A percentile compares a stretch with the other conserved stretches of the same genome.
These are phyloP conservation scores for Athrips mouffetella DNA, from an alignment of 2,888 invertebrate species.

Conservation along the genomic window DNA sequence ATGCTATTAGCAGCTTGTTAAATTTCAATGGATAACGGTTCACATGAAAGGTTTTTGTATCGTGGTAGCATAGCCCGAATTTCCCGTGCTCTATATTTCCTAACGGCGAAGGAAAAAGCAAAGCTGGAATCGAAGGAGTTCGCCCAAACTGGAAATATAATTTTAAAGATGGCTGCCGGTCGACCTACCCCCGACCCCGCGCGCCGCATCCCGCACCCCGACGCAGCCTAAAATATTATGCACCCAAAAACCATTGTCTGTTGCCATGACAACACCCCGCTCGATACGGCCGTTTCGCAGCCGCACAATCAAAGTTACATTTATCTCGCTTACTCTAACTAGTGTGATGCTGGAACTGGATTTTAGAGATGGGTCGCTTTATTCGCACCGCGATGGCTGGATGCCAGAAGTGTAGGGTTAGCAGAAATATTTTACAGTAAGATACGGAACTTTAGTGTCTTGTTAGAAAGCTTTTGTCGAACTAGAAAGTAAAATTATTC, in stretches of 20 bases:
- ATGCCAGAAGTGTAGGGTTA: constrained; percentile 68
- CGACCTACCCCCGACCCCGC: constrained; percentile 50
- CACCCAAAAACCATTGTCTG: constrained; percentile 79
- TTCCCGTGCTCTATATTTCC: constrained; percentile 42
- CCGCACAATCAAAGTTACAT: constrained; percentile 58
- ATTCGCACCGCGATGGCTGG: constrained; percentile 63
- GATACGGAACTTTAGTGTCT: constrained; percentile 45
- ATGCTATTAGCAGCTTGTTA: constrained; percentile 3
- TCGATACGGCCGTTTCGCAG: constrained; percentile 64
- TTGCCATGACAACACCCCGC: constrained; percentile 74
- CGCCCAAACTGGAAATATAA: constrained; percentile 74
- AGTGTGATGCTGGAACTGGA: constrained; percentile 60
- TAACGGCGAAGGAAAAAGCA: constrained; percentile 49
- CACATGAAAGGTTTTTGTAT: not conserved
- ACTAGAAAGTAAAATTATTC: constrained; percentile 38
- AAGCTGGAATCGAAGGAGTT: constrained; percentile 61
- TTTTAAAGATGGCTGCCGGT: constrained; percentile 76
- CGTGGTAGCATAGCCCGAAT: constrained; percentile 24
- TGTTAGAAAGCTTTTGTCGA: constrained; percentile 61
- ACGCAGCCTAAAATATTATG: constrained; percentile 78
- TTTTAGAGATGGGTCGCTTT: constrained; percentile 51
- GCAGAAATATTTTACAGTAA: constrained; percentile 44
- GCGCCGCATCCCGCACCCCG: constrained; percentile 48
- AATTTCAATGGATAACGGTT: not conserved
- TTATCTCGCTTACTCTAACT: constrained; percentile 69